phyloP scores from a whole-genome alignment of 92 coral and sea anemone genomes.

The Pocillopora grandis region DNA sequence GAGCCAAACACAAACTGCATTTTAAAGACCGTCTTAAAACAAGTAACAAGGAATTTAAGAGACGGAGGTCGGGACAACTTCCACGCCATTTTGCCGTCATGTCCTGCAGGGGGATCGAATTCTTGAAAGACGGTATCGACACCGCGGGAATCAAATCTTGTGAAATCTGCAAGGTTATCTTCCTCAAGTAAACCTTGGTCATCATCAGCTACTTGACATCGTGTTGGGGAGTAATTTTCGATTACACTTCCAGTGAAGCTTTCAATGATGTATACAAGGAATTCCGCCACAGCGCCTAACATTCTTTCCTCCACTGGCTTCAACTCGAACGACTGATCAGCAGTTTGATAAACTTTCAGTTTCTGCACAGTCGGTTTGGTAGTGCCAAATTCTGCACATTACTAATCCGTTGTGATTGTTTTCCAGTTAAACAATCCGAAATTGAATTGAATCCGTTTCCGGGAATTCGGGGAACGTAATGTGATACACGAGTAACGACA shows the following conservation, averaged over 20 bases:
- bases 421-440: no score
- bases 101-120: slow-evolving; percentile 48
- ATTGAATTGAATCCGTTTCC: no score
- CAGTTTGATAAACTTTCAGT: no score
- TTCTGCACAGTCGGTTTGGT: no score
- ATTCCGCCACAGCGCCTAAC: slow-evolving; percentile 40
- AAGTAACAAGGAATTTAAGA: background rate
- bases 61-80: slow-evolving; percentile 42
- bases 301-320: background rate
- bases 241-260: slow-evolving; percentile 53
- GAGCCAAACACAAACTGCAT: slow-evolving; percentile 28
- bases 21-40: slow-evolving; percentile 7
- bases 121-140: slow-evolving; percentile 67
- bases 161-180: slow-evolving; percentile 32
- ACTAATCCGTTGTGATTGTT: no score
- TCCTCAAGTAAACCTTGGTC: background rate
- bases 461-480: no score
- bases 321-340: background rate
- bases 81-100: slow-evolving; percentile 63
- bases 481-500: no score
- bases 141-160: slow-evolving; percentile 28
- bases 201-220: background rate
- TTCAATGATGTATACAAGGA: slow-evolving; percentile 43
- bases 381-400: no score
- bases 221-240: slow-evolving; percentile 33